These are phyloP conservation scores for Sphaerophoria taeniata DNA, from an alignment of 2,888 invertebrate species.

Conservation along the genomic window DNA sequence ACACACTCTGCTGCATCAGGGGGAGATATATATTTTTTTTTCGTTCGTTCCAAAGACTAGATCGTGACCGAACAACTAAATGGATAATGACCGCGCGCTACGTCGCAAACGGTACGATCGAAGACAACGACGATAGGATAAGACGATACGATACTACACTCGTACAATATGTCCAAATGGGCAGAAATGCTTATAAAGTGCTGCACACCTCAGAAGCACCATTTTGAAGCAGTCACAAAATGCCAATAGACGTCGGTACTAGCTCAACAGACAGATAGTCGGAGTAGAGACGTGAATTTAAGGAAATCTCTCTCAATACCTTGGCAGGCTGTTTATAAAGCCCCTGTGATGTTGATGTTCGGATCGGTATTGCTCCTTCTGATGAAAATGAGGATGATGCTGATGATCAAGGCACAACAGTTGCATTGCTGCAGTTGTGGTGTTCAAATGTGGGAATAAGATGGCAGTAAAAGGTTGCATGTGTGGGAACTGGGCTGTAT, in stretches of 20 bases:
- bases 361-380: conserved; percentile 36
- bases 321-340: conserved; percentile 40
- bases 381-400: conserved; percentile 41
- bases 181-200: conserved; percentile 69
- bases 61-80: conserved; percentile 83
- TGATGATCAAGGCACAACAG: conserved; percentile 67
- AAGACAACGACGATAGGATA: conserved; percentile 29
- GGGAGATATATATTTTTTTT: conserved; percentile 50
- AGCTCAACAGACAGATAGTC: neutral
- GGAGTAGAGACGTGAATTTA: conserved; percentile 20
- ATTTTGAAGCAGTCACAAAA: conserved; percentile 56
- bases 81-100: conserved; percentile 81
- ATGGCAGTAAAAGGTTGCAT: conserved; percentile 49
- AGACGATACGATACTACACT: conserved; percentile 49
- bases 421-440: conserved; percentile 64
- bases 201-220: conserved; percentile 73
- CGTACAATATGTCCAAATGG: conserved; percentile 74
- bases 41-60: conserved; percentile 75
- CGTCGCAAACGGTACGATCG: conserved; percentile 54
- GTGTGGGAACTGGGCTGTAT: conserved; percentile 54
- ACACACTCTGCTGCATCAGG: conserved; percentile 28
- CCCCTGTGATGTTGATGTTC: conserved; percentile 50
- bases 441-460: conserved; percentile 6
- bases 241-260: conserved; percentile 16
- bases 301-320: conserved; percentile 41